Evolutionary conservation across 2,797 vertebrate genomes (phyloP).

Genomic region (Sandelia bainsii): DNA sequence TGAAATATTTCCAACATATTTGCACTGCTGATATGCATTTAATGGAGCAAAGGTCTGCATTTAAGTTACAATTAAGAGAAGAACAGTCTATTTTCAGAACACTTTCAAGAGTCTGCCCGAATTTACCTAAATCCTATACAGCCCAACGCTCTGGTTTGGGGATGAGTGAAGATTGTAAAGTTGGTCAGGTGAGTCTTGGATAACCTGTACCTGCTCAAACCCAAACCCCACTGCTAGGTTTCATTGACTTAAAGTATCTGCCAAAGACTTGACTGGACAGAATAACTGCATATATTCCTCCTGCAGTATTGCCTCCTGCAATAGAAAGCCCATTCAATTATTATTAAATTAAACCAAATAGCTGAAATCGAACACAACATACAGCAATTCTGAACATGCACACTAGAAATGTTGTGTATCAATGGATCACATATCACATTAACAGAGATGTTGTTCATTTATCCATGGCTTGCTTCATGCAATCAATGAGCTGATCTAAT

Average conservation of each 20-base stretch:
- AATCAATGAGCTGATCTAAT: constrained; percentile 3
- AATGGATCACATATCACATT: constrained; percentile 2
- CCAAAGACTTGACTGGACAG: constrained; percentile 52
- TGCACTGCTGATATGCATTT: constrained; percentile 4
- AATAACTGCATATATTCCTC: constrained; percentile 52
- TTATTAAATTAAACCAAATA: constrained; percentile 64
- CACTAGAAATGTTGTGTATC: constrained; percentile 21
- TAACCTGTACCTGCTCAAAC: constrained; percentile 26
- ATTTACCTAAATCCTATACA: background rate
- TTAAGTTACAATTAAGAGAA: background rate
- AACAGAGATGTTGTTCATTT: background rate
- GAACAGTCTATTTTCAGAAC: background rate
- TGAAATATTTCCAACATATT: background rate
- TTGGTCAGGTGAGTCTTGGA: constrained; percentile 56
- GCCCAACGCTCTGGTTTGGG: background rate
- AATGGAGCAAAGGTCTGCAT: background rate
- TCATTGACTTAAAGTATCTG: constrained; percentile 51
- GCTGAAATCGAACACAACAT: constrained; percentile 43
- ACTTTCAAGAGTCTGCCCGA: background rate
- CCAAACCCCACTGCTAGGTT: constrained; percentile 49
- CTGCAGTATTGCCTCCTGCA: constrained; percentile 52
- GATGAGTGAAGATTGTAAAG: constrained; percentile 41
- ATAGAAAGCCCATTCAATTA: constrained; percentile 47
- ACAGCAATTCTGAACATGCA: constrained; percentile 26
- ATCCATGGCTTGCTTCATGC: background rate